Percentiles rank a stretch among this genome's conserved stretches.
Evolutionary conservation across 1,140 invertebrate species (phyloP).

Genomic region (Drosophila lowei): DNA sequence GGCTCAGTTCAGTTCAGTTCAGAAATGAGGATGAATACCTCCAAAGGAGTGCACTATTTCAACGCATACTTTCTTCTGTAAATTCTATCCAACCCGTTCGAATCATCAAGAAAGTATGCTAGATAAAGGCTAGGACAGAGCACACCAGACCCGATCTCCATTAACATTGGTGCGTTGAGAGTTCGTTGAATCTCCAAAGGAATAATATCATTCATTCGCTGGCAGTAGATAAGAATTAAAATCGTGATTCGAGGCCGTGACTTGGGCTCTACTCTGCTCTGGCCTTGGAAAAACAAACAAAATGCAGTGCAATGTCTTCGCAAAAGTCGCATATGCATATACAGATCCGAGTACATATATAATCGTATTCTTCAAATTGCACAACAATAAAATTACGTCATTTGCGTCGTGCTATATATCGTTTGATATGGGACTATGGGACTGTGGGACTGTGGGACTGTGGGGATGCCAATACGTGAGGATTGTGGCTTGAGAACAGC

Average conservation of each 20-base stretch:
- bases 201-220: no score
- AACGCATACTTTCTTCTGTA: no score
- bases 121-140: background rate
- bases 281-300: constrained; percentile 27
- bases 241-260: background rate
- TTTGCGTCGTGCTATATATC: background rate
- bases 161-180: no score
- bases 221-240: background rate
- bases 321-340: background rate
- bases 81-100: no score
- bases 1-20: no score
- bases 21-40: no score
- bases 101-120: constrained; percentile 7
- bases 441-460: background rate
- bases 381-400: constrained; percentile 27
- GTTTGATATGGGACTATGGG: background rate
- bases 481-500: no score
- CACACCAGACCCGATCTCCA: no score
- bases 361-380: background rate
- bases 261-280: constrained; percentile 13
- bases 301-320: constrained; percentile 29
- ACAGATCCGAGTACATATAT: background rate
- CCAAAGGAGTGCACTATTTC: no score
- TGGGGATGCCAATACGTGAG: constrained; percentile 10
- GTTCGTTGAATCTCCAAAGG: no score